These are phyloP conservation scores for Drepana falcataria DNA, from an alignment of 2,888 invertebrate species.

Conservation along the genomic window DNA sequence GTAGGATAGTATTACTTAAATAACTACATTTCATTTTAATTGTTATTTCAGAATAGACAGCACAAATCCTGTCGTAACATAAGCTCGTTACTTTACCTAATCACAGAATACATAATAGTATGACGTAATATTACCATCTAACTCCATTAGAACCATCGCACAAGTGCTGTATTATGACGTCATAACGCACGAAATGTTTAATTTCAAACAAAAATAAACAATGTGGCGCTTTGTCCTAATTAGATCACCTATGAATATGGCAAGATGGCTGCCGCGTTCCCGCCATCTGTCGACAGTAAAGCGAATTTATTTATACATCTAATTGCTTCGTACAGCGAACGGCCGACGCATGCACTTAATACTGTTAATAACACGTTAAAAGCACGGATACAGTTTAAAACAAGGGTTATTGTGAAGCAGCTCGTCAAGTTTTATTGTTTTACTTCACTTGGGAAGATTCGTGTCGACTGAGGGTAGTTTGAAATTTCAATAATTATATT, in stretches of 20 bases:
- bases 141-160: background rate
- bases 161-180: background rate
- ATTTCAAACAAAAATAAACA: conserved; percentile 52
- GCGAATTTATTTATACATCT: conserved; percentile 74
- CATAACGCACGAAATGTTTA: conserved; percentile 13
- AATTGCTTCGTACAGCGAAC: conserved; percentile 63
- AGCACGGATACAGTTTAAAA: conserved; percentile 59
- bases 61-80: background rate
- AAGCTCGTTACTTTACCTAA: background rate
- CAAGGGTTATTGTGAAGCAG: conserved; percentile 50
- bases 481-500: background rate
- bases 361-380: conserved; percentile 64
- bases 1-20: background rate
- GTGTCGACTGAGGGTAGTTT: background rate
- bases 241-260: conserved; percentile 66
- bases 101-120: no score
- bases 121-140: no score
- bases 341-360: conserved; percentile 69
- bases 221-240: conserved; percentile 42
- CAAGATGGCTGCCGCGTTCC: conserved; percentile 58
- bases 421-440: conserved; percentile 60
- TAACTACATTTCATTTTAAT: background rate
- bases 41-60: background rate
- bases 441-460: background rate
- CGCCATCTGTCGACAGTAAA: conserved; percentile 72